These are phyloP conservation scores for Tenrec ecaudatus DNA, from an alignment of 2,113 vertebrate species.

Conservation along the genomic window DNA sequence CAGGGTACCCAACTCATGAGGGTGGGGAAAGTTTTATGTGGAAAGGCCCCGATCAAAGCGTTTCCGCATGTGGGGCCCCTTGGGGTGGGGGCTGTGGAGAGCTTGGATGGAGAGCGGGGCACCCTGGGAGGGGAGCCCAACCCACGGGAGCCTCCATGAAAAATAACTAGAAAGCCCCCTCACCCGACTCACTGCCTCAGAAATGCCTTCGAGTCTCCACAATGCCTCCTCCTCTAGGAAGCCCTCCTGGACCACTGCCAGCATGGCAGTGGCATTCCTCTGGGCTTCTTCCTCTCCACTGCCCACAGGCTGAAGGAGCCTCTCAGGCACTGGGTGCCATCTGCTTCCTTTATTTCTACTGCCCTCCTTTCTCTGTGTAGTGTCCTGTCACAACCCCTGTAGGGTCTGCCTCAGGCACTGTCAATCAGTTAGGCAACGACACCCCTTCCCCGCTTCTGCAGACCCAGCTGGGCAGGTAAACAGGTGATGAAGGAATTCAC, in stretches of 20 bases:
- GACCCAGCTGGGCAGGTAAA: neutral
- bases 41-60: neutral
- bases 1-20: neutral
- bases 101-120: neutral
- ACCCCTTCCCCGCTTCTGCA: neutral
- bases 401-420: neutral
- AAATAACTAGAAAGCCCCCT: neutral
- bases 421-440: no score
- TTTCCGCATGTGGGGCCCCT: neutral
- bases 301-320: neutral
- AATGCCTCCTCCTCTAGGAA: constrained; percentile 18
- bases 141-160: neutral
- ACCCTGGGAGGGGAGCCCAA: no score
- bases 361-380: no score
- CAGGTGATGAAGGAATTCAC: neutral
- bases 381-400: neutral
- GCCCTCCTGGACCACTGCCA: neutral
- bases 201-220: neutral
- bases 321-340: neutral
- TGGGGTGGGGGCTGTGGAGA: neutral
- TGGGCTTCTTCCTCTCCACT: neutral
- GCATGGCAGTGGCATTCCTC: neutral
- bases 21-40: neutral
- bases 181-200: neutral
- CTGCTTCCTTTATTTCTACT: neutral